phyloP scores from a whole-genome alignment of 1,140 invertebrate species.

The Bombyx mori region ASM3026992v2 NC_085118.1:11048501-11049000 shows the following conservation, averaged over 20 bases:
- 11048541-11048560: too few species aligned
- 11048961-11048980: conserved; percentile 77
- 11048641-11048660: too few species aligned
- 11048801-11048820: conserved; percentile 80
- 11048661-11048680: too few species aligned
- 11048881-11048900: conserved; percentile 72
- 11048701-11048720: too few species aligned
- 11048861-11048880: conserved; percentile 76
- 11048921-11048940: conserved; percentile 92
- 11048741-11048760: background rate
- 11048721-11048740: background rate
- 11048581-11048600: too few species aligned
- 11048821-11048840: conserved; percentile 77
- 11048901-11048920: conserved; percentile 77
- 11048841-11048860: conserved; percentile 82
- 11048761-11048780: background rate
- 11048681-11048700: too few species aligned
- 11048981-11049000: conserved; percentile 5
- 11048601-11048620: too few species aligned
- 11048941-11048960: conserved; percentile 85
- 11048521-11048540: too few species aligned
- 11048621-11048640: too few species aligned
- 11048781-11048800: conserved; percentile 77
- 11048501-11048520: too few species aligned
- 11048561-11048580: too few species aligned